Evolutionary conservation across 2,888 invertebrate species (phyloP).

Genomic region (Seira ritae): DNA sequence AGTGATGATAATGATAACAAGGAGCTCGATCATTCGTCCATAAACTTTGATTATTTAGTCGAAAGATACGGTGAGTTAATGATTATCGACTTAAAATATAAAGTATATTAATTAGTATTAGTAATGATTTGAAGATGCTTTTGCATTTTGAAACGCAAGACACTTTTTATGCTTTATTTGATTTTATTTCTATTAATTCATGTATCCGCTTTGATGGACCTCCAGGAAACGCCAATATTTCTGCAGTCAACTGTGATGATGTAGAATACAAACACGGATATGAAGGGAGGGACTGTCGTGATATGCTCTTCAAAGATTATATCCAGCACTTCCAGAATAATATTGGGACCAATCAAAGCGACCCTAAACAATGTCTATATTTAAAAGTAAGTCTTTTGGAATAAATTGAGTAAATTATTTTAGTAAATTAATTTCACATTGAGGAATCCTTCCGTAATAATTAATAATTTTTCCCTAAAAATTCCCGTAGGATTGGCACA

Average conservation of each 20-base stretch:
- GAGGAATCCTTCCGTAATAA: background rate
- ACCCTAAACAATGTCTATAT: conserved; percentile 81
- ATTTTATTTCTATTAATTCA: conserved; percentile 21
- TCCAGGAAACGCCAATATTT: conserved; percentile 79
- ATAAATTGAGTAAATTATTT: no score
- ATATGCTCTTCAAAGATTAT: conserved; percentile 84
- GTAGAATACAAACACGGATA: conserved; percentile 76
- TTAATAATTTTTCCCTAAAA: background rate
- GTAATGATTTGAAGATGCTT: no score
- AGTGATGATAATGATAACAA: conserved; percentile 25
- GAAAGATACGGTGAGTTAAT: conserved; percentile 78
- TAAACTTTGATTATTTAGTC: conserved; percentile 81
- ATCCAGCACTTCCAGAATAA: conserved; percentile 81
- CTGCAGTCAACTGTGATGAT: conserved; percentile 87
- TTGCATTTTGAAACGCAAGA: background rate
- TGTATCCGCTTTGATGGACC: conserved; percentile 74
- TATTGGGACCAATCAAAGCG: background rate
- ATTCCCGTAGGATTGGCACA: conserved; percentile 87
- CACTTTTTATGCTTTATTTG: background rate
- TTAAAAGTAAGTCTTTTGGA: conserved; percentile 83
- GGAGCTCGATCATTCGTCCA: no score
- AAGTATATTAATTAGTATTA: no score
- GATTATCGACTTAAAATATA: no score
- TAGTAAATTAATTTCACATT: no score
- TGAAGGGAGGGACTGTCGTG: conserved; percentile 70